Conservation (phyloP, 1,140 invertebrate genomes). For the Ceratina australensis region DNA sequence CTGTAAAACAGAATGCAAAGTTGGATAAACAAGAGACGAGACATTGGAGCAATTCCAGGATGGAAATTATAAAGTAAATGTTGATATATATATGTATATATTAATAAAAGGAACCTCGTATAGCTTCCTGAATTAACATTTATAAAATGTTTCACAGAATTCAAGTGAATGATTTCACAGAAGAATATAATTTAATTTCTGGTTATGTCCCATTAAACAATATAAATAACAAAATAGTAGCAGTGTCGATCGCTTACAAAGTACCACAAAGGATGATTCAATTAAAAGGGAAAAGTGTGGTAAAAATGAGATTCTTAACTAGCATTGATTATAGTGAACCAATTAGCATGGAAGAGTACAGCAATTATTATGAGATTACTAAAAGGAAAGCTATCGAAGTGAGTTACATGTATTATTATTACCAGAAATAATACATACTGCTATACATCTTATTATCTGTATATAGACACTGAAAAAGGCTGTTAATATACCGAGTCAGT, state of each 20-base stretch:
- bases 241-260: slow-evolving; percentile 82
- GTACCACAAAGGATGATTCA: slow-evolving; percentile 79
- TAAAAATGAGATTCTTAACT: slow-evolving; percentile 81
- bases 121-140: slow-evolving; percentile 8
- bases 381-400: slow-evolving; percentile 82
- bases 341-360: slow-evolving; percentile 79
- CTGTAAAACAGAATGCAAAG: slow-evolving; percentile 79
- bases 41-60: slow-evolving; percentile 80
- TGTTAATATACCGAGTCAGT: slow-evolving; percentile 68
- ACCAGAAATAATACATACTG: background rate
- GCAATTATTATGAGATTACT: slow-evolving; percentile 79
- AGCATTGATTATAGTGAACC: slow-evolving; percentile 84
- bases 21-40: slow-evolving; percentile 79
- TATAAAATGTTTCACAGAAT: slow-evolving; percentile 63
- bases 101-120: background rate
- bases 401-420: slow-evolving; percentile 46
- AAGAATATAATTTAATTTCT: slow-evolving; percentile 81
- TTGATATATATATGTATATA: background rate
- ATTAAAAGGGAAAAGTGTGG: slow-evolving; percentile 81
- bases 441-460: slow-evolving; percentile 24
- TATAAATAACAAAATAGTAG: slow-evolving; percentile 79
- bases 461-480: slow-evolving; percentile 79
- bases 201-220: slow-evolving; percentile 79
- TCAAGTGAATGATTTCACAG: slow-evolving; percentile 78
- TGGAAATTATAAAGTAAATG: slow-evolving; percentile 75